Conservation (phyloP, 2,888 invertebrate species). For the Molorchus minor region DNA sequence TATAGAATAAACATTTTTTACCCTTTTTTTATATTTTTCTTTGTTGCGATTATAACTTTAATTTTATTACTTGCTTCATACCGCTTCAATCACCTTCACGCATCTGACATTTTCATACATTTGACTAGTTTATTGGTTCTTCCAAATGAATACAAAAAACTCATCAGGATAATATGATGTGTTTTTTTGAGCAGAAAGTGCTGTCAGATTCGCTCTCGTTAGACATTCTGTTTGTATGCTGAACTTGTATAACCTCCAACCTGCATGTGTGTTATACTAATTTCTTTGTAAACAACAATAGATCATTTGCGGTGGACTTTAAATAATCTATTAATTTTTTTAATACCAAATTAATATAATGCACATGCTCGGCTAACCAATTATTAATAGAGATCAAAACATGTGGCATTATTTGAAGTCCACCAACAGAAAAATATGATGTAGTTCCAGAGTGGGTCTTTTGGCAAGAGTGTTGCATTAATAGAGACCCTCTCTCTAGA, state of each 20-base stretch:
- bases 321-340: slow-evolving; percentile 54
- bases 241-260: slow-evolving; percentile 18
- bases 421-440: slow-evolving; percentile 51
- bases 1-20: too few species aligned
- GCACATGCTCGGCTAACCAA: slow-evolving; percentile 44
- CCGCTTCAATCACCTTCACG: too few species aligned
- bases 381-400: slow-evolving; percentile 51
- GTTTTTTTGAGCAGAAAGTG: too few species aligned
- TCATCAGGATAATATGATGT: too few species aligned
- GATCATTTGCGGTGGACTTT: slow-evolving; percentile 63
- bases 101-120: too few species aligned
- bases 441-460: slow-evolving; percentile 13
- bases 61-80: too few species aligned
- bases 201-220: too few species aligned
- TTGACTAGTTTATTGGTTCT: too few species aligned
- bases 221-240: too few species aligned
- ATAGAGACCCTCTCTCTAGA: slow-evolving; percentile 19
- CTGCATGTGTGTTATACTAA: slow-evolving; percentile 43
- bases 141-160: too few species aligned
- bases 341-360: slow-evolving; percentile 44
- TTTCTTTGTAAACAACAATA: slow-evolving; percentile 18
- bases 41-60: too few species aligned
- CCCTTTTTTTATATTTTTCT: too few species aligned
- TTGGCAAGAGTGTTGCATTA: not conserved
- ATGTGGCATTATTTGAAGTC: slow-evolving; percentile 63